Conservation (phyloP, 35 echinoderm and acorn worm genomes). For the Apostichopus californicus region DNA sequence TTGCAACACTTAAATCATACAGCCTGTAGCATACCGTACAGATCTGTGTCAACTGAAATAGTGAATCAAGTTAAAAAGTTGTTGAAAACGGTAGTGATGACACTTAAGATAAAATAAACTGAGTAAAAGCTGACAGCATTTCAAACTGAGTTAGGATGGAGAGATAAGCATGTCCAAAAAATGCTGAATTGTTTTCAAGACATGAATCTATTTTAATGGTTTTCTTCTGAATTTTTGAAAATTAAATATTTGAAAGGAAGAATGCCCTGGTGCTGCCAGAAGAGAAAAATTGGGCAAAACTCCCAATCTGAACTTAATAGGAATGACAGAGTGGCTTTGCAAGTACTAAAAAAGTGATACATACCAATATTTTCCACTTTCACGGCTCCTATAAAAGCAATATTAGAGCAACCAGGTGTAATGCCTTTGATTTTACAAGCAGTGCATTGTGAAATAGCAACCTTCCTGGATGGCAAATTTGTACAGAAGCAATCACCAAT, state of each 20-base stretch:
- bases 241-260: neutral
- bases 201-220: neutral
- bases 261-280: neutral
- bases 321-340: slow-evolving; percentile 7
- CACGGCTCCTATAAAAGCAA: slow-evolving; percentile 26
- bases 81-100: neutral
- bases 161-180: neutral
- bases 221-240: slow-evolving; percentile 21
- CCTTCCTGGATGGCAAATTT: slow-evolving; percentile 28
- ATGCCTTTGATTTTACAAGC: slow-evolving; percentile 1
- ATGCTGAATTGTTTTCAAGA: neutral
- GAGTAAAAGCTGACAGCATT: neutral
- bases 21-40: slow-evolving; percentile 20
- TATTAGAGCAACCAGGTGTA: slow-evolving; percentile 17
- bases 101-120: neutral
- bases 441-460: neutral
- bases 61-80: neutral
- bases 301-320: neutral
- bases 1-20: slow-evolving; percentile 14
- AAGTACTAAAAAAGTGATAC: slow-evolving; percentile 36
- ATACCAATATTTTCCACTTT: slow-evolving; percentile 23
- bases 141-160: neutral
- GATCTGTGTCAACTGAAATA: slow-evolving; percentile 25
- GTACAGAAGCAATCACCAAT: neutral
- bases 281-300: slow-evolving; percentile 35